Percentiles rank a stretch among this genome's conserved stretches.
phyloP scores from a whole-genome alignment of 2,797 vertebrate genomes.

The Erethizon dorsatum region DNA sequence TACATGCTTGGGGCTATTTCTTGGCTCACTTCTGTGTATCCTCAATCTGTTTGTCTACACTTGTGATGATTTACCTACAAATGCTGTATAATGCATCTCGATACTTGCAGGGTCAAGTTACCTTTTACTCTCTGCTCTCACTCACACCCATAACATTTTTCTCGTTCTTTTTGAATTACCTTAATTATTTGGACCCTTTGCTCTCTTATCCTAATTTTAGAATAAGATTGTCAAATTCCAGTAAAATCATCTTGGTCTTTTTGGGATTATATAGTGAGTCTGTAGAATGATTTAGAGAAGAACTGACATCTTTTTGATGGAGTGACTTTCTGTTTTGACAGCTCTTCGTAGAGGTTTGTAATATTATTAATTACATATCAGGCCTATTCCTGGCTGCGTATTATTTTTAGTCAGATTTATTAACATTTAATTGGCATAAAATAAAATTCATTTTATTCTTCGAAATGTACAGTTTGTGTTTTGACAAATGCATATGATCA shows the following conservation, averaged over 20 bases:
- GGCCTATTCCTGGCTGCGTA: neutral
- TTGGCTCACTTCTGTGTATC: neutral
- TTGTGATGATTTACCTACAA: constrained; percentile 17
- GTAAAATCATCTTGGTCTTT: neutral
- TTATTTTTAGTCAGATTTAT: constrained; percentile 42
- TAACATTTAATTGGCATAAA: constrained; percentile 26
- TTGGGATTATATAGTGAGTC: constrained; percentile 12
- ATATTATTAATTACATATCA: constrained; percentile 31
- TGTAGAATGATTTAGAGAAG: constrained; percentile 34
- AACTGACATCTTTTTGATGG: constrained; percentile 49
- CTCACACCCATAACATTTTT: neutral
- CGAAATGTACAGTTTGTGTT: constrained; percentile 7
- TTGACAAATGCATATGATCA: neutral
- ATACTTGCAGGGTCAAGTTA: neutral
- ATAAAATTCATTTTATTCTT: neutral
- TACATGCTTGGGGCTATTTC: neutral
- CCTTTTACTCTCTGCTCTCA: neutral
- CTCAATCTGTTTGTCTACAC: neutral
- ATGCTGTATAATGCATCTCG: neutral
- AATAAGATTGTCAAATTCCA: constrained; percentile 26
- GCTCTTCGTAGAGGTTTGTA: neutral
- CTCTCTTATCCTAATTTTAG: constrained; percentile 39
- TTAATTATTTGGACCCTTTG: constrained; percentile 52
- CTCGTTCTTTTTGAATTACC: constrained; percentile 30
- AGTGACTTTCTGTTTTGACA: constrained; percentile 15